These are phyloP conservation scores for Zenarchopterus dispar DNA, from an alignment of 2,797 vertebrate species.

Conservation along the genomic window DNA sequence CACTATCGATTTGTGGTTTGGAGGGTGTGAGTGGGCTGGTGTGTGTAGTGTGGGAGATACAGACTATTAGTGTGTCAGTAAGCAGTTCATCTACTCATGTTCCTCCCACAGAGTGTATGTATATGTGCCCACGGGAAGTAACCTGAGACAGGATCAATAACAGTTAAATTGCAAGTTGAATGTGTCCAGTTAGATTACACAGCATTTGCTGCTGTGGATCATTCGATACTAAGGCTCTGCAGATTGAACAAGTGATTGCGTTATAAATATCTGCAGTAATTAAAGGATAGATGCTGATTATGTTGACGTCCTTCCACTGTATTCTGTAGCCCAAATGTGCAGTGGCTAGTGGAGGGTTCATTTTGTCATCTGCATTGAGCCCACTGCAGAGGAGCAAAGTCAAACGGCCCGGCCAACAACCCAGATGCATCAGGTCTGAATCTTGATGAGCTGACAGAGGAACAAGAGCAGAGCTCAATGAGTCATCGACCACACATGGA, in stretches of 20 bases:
- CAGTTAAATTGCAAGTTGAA: constrained; percentile 57
- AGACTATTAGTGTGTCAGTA: constrained; percentile 41
- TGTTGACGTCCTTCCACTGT: constrained; percentile 39
- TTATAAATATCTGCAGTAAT: constrained; percentile 51
- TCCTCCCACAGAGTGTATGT: constrained; percentile 40
- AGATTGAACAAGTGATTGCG: constrained; percentile 58
- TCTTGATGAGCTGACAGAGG: constrained; percentile 60
- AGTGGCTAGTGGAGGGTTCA: background rate
- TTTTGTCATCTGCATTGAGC: constrained; percentile 15
- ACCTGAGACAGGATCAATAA: constrained; percentile 72
- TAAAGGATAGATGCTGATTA: constrained; percentile 61
- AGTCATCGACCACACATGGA: constrained; percentile 67
- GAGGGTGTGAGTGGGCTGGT: constrained; percentile 7
- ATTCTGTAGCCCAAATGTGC: constrained; percentile 13
- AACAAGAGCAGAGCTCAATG: constrained; percentile 55
- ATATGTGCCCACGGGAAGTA: constrained; percentile 62
- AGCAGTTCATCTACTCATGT: constrained; percentile 54
- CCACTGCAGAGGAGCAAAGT: constrained; percentile 16
- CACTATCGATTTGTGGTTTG: constrained; percentile 43
- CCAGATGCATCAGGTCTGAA: constrained; percentile 51
- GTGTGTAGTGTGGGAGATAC: constrained; percentile 33
- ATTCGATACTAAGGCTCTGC: constrained; percentile 40
- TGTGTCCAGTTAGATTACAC: constrained; percentile 48
- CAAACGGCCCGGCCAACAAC: constrained; percentile 48
- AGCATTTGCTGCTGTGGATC: constrained; percentile 13